Evolutionary conservation across 2,888 invertebrate genomes (phyloP), one percentile per base, ranked within the genome.

Genomic region (Corbicula japonica): DNA sequence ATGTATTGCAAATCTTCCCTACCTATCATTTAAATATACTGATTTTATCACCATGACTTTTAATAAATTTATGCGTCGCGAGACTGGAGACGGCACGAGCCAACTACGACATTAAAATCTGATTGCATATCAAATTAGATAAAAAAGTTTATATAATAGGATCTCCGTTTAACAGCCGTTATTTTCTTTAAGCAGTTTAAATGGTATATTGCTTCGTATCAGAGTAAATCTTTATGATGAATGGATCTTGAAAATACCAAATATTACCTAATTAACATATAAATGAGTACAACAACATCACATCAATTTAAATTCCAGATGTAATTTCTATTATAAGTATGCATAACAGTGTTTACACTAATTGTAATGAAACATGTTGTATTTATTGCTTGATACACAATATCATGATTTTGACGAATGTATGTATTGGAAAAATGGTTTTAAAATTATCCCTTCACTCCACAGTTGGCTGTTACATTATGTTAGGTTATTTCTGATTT

Each of bases 1-100:
- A 61, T 52, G 52, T 66, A 44, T 38, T 60, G 32, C 73, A 74
- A 44, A 50, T 66, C 66, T 60, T 50, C 44, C 65, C 66, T 66
- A 74, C 50, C 34, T 61, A 44, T 32, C 23, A 71, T 71, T 46
- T 58, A 61, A 71, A 62, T 52, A 61, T 23, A 35, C 44, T 38
- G 71, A 61, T 62, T 71, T 71, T 62, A 71, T 71, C 61, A 23
- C 62, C 44, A 52, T 61, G 71, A 52, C 48, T 61, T 71, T 52
- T 56, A 61, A 69, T 58, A 58, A 48, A 69, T 69, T 60, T 46
- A 69, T 69, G 44, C 30, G 35, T 46, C 18, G n/a, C 44, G 26
- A 58, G 69, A 65, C 66, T 48, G 41, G 60, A 50, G 58, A 23
- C 60, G 76, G 76, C 76, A 76, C 76, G 76, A 70, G 76, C 76